Conservation (phyloP, 2,888 invertebrate species). For the Pinctada fucata region DNA sequence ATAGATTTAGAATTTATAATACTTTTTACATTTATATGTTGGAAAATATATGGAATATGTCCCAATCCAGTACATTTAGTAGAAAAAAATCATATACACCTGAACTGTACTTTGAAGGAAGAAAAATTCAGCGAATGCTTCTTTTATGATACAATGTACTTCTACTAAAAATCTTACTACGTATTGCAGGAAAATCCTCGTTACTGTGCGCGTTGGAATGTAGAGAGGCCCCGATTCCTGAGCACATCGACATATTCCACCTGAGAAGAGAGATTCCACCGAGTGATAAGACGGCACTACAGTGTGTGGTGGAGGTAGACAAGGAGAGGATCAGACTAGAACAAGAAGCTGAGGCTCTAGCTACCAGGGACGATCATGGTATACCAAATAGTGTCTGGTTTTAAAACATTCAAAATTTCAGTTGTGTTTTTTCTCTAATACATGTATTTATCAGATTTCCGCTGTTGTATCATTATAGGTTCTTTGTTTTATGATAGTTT, state of each 20-base stretch:
- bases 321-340: constrained; percentile 94
- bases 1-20: neutral
- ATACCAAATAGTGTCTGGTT: neutral
- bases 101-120: neutral
- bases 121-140: neutral
- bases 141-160: neutral
- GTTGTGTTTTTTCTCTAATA: too few species aligned
- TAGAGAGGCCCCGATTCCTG: constrained; percentile 95
- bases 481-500: too few species aligned
- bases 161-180: neutral
- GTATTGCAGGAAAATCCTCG: constrained; percentile 89
- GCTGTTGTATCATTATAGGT: too few species aligned
- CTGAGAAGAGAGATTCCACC: constrained; percentile 98
- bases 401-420: too few species aligned
- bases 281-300: constrained; percentile 95
- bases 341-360: constrained; percentile 92
- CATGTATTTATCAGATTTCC: too few species aligned
- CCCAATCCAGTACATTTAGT: too few species aligned
- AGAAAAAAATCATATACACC: neutral
- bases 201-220: constrained; percentile 93
- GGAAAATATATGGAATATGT: too few species aligned
- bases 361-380: constrained; percentile 79
- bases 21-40: neutral
- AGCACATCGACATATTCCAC: constrained; percentile 98
- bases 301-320: constrained; percentile 99